Percentiles rank a stretch among this genome's conserved stretches.
These are phyloP conservation scores for Patiria pectinifera DNA, from an alignment of 53 echinoderm and acorn worm species.

Conservation along the genomic window DNA sequence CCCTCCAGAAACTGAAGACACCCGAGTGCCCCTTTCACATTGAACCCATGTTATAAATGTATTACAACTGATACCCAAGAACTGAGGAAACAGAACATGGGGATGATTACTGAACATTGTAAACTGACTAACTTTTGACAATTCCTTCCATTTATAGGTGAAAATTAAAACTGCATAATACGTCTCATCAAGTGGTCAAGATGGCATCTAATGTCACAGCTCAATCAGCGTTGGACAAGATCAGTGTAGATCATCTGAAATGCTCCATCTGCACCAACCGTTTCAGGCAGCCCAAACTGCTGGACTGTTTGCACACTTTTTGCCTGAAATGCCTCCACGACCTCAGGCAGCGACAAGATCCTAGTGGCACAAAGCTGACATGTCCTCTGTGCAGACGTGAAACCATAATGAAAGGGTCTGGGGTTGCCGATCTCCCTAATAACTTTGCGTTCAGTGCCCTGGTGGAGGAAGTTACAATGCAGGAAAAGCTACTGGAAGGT, in stretches of 20 bases:
- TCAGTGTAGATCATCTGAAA: constrained; percentile 15
- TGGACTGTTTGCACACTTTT: constrained; percentile 25
- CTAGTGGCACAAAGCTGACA: background rate
- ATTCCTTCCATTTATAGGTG: background rate
- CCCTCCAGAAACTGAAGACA: too few relatives aligned
- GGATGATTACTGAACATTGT: too few relatives aligned
- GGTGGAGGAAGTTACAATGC: constrained; percentile 1
- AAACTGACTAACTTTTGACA: too few relatives aligned
- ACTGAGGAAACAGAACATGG: too few relatives aligned
- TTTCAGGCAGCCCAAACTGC: constrained; percentile 36
- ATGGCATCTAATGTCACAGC: constrained; percentile 1
- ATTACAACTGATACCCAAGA: too few relatives aligned
- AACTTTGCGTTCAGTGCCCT: background rate
- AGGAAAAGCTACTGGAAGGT: background rate
- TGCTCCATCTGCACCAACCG: constrained; percentile 29
- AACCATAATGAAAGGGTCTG: background rate
- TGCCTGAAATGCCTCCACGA: constrained; percentile 34
- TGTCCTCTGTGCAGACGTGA: constrained; percentile 31
- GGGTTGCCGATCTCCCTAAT: constrained; percentile 1
- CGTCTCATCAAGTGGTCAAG: background rate
- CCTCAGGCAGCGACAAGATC: background rate
- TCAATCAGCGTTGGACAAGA: background rate
- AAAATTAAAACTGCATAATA: background rate
- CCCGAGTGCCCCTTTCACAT: too few relatives aligned
- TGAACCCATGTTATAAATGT: too few relatives aligned